A percentile compares a stretch with the other conserved stretches of the same genome.
These are phyloP conservation scores for Anthopleura xanthogrammica DNA, from an alignment of 92 coral and sea anemone species.

Conservation along the genomic window DNA sequence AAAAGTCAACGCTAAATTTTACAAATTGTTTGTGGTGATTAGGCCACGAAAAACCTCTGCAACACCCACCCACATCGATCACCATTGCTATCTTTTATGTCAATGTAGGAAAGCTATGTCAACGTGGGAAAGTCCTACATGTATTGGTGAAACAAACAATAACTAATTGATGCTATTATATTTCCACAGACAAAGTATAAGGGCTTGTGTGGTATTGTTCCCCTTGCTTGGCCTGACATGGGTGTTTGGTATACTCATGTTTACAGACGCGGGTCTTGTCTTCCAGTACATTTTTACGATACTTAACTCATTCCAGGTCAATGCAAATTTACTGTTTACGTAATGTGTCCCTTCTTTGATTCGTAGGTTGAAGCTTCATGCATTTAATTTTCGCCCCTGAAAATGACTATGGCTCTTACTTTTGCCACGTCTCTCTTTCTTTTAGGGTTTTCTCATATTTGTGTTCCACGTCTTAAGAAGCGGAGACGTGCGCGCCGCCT, in stretches of 20 bases:
- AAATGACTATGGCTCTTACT: too few species aligned
- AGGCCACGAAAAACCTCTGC: too few species aligned
- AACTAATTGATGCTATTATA: background rate
- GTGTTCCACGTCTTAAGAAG: background rate
- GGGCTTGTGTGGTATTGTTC: constrained; percentile 48
- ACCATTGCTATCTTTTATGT: too few species aligned
- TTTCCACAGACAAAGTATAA: constrained; percentile 2
- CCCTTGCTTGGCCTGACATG: constrained; percentile 26
- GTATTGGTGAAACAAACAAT: too few species aligned
- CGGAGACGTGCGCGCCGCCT: background rate
- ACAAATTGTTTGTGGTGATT: too few species aligned
- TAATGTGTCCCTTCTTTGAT: too few species aligned
- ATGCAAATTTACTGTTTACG: background rate
- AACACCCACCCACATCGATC: too few species aligned
- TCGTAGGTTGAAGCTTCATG: too few species aligned
- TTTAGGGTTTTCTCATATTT: background rate
- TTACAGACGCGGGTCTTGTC: constrained; percentile 47
- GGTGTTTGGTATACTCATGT: constrained; percentile 59
- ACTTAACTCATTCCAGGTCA: constrained; percentile 68
- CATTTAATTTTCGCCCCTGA: too few species aligned
- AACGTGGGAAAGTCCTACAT: too few species aligned
- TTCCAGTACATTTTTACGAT: constrained; percentile 69
- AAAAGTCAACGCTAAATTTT: too few species aligned
- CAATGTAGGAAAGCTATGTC: too few species aligned
- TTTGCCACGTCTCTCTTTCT: background rate